These are phyloP conservation scores for Pammene aurita DNA, from an alignment of 2,888 invertebrate genomes.

Conservation along the genomic window DNA sequence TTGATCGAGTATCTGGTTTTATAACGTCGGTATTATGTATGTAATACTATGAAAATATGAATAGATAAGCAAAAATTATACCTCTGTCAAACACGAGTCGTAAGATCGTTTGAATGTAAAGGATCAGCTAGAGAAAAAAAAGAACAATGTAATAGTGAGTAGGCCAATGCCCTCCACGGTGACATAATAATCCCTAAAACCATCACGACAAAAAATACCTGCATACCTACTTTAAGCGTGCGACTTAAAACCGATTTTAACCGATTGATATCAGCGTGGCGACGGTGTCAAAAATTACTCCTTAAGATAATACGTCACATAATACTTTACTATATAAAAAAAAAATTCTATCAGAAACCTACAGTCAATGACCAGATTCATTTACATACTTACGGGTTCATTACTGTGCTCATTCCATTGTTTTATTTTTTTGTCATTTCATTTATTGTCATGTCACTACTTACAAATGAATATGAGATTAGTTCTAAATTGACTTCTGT, in stretches of 20 bases:
- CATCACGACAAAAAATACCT: not conserved
- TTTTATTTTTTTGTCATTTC: conserved; percentile 2
- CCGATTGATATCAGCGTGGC: too few species aligned
- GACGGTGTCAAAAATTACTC: not conserved
- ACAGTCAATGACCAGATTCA: conserved; percentile 10
- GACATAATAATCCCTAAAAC: conserved; percentile 2
- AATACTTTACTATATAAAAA: not conserved
- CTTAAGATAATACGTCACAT: not conserved
- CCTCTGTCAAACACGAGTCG: too few species aligned
- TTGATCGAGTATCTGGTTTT: too few species aligned
- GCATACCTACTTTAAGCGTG: not conserved
- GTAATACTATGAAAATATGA: too few species aligned
- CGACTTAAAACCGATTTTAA: too few species aligned
- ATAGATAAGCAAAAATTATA: too few species aligned
- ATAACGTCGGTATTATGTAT: too few species aligned
- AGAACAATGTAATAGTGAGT: not conserved
- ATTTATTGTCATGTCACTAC: not conserved
- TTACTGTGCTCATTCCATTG: not conserved
- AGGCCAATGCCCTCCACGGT: not conserved
- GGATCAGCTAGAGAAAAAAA: not conserved
- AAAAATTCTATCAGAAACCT: not conserved
- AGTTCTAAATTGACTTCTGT: conserved; percentile 18
- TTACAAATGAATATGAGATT: not conserved
- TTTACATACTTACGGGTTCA: not conserved
- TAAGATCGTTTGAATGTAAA: not conserved